Percentiles rank a stretch among this genome's conserved stretches.
Conservation (phyloP, 2,113 vertebrate genomes). For the Hypocryptadius cinnamomeus region DNA sequence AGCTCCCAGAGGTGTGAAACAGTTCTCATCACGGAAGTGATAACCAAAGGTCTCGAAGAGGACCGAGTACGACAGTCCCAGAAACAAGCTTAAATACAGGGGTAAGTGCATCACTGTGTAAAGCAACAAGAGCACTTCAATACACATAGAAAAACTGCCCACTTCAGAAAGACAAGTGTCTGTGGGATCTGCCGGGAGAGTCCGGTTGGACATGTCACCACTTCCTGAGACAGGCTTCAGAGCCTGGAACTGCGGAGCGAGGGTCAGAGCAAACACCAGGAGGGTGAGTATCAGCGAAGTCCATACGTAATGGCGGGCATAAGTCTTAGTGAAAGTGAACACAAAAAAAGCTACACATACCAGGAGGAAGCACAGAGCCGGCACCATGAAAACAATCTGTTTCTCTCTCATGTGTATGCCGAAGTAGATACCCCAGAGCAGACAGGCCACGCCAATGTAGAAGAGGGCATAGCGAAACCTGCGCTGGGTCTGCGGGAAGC, state of each 20-base stretch:
- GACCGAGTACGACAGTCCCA: constrained; percentile 88
- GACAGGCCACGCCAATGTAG: constrained; percentile 83
- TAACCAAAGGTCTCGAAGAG: constrained; percentile 90
- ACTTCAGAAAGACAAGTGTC: constrained; percentile 86
- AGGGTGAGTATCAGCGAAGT: constrained; percentile 83
- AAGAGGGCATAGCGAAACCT: constrained; percentile 92
- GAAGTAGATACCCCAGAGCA: constrained; percentile 90
- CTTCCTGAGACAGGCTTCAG: constrained; percentile 66
- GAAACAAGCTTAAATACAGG: constrained; percentile 86
- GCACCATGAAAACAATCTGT: constrained; percentile 75
- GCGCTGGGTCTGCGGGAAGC: constrained; percentile 95
- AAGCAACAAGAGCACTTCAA: constrained; percentile 89
- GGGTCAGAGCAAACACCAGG: constrained; percentile 83
- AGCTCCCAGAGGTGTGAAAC: constrained; percentile 36
- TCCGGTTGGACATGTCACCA: constrained; percentile 61
- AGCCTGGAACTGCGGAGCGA: constrained; percentile 84
- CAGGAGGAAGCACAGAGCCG: constrained; percentile 80
- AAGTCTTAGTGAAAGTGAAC: constrained; percentile 88
- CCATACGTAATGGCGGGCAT: constrained; percentile 83
- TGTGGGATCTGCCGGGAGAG: not conserved
- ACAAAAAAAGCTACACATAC: constrained; percentile 81
- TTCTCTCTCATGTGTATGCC: constrained; percentile 76
- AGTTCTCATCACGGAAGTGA: constrained; percentile 73
- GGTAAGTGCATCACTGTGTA: constrained; percentile 96
- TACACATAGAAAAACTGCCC: constrained; percentile 93